Conservation (phyloP, 2,888 invertebrate genomes). For the Melangyna quadrimaculata region DNA sequence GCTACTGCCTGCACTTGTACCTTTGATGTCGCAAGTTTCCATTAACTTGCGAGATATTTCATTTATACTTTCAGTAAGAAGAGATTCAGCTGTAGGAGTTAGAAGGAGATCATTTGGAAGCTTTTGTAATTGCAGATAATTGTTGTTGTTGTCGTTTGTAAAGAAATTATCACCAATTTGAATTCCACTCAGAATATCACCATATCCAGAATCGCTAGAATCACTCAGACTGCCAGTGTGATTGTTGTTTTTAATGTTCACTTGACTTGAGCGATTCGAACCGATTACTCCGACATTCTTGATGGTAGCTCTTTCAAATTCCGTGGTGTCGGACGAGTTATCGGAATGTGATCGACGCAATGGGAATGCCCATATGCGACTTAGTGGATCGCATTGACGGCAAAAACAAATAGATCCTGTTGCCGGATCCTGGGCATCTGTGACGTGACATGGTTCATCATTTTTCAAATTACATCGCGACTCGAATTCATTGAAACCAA, state of each 20-base stretch:
- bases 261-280: conserved; percentile 76
- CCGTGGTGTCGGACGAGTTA: conserved; percentile 76
- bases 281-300: conserved; percentile 79
- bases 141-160: conserved; percentile 63
- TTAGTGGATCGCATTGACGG: conserved; percentile 79
- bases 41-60: conserved; percentile 81
- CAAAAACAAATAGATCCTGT: conserved; percentile 73
- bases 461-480: conserved; percentile 52
- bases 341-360: conserved; percentile 79
- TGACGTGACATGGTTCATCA: conserved; percentile 26
- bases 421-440: conserved; percentile 43
- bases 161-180: conserved; percentile 79
- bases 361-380: conserved; percentile 80
- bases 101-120: conserved; percentile 68
- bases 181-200: conserved; percentile 79
- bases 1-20: conserved; percentile 9
- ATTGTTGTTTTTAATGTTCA: conserved; percentile 34
- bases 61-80: conserved; percentile 80
- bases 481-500: conserved; percentile 45
- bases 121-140: conserved; percentile 50
- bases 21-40: conserved; percentile 79
- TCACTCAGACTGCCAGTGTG: conserved; percentile 75
- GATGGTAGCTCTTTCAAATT: conserved; percentile 75
- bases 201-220: conserved; percentile 77
- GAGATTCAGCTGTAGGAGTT: conserved; percentile 76